A percentile compares a stretch with the other conserved stretches of the same genome.
Conservation (phyloP, 2,888 invertebrate species). For the Synergus itoensis region DNA sequence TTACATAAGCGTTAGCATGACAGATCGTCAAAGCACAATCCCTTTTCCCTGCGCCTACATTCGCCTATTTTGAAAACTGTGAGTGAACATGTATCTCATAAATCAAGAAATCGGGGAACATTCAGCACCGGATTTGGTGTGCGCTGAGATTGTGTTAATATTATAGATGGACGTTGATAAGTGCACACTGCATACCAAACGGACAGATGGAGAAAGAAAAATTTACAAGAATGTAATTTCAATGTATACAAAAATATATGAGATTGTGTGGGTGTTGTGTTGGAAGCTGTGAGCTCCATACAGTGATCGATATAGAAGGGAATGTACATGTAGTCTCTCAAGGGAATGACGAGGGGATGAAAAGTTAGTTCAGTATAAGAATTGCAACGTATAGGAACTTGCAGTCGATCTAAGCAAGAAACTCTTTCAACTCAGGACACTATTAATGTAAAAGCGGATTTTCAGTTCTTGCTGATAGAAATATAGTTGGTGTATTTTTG, state of each 20-base stretch:
- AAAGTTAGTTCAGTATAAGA: constrained; percentile 35
- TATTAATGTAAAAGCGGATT: constrained; percentile 6
- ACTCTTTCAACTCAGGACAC: constrained; percentile 6
- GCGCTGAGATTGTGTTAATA: background rate
- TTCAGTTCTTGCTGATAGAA: background rate
- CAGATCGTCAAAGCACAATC: constrained; percentile 28
- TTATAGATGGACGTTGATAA: background rate
- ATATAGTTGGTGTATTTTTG: background rate
- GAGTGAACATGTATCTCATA: constrained; percentile 11
- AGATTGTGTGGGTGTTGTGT: background rate
- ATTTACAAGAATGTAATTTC: background rate
- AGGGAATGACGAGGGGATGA: constrained; percentile 50
- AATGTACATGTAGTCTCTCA: constrained; percentile 54
- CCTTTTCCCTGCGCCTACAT: background rate
- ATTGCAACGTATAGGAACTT: constrained; percentile 14
- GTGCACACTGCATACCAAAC: background rate
- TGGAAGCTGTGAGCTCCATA: constrained; percentile 57
- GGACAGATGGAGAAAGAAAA: background rate
- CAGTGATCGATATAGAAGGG: constrained; percentile 71
- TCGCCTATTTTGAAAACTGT: background rate
- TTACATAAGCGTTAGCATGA: constrained; percentile 21
- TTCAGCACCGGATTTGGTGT: background rate
- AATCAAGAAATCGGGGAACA: constrained; percentile 18
- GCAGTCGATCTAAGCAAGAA: constrained; percentile 11
- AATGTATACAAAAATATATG: background rate